Evolutionary conservation across 2,113 vertebrate genomes (phyloP).

Genomic region (Trachemys scripta): DNA sequence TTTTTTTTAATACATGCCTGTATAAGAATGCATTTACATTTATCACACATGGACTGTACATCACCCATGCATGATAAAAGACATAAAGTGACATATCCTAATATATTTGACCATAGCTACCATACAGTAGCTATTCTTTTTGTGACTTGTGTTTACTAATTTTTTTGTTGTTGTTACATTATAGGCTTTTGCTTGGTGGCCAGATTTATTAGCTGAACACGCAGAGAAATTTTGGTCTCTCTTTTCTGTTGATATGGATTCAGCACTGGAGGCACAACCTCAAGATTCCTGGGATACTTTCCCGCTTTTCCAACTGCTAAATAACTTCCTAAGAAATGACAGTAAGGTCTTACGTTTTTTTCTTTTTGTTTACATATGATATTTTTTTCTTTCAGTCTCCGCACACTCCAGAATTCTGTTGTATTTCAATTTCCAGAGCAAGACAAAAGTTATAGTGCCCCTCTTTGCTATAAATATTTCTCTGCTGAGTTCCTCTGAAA

Average conservation of each 20-base stretch:
- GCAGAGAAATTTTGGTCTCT: slow-evolving; percentile 94
- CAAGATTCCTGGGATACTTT: slow-evolving; percentile 97
- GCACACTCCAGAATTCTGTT: neutral
- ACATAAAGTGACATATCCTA: neutral
- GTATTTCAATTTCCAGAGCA: neutral
- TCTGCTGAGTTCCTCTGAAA: neutral
- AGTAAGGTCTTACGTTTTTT: slow-evolving; percentile 80
- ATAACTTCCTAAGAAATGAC: slow-evolving; percentile 92
- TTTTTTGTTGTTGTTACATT: neutral
- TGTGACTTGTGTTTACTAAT: neutral
- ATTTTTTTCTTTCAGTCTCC: neutral
- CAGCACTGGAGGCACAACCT: slow-evolving; percentile 87
- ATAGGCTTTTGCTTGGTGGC: slow-evolving; percentile 97
- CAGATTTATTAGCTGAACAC: slow-evolving; percentile 91
- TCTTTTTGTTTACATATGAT: neutral
- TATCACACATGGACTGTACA: neutral
- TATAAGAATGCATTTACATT: neutral
- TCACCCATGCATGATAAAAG: neutral
- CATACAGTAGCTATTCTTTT: neutral
- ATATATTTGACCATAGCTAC: neutral
- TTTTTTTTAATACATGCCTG: neutral
- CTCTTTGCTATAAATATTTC: neutral
- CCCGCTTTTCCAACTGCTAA: slow-evolving; percentile 96
- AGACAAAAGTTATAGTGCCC: neutral
- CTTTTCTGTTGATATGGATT: slow-evolving; percentile 94